Evolutionary conservation across 2,797 vertebrate species (phyloP).

Genomic region (Squalus acanthias): DNA sequence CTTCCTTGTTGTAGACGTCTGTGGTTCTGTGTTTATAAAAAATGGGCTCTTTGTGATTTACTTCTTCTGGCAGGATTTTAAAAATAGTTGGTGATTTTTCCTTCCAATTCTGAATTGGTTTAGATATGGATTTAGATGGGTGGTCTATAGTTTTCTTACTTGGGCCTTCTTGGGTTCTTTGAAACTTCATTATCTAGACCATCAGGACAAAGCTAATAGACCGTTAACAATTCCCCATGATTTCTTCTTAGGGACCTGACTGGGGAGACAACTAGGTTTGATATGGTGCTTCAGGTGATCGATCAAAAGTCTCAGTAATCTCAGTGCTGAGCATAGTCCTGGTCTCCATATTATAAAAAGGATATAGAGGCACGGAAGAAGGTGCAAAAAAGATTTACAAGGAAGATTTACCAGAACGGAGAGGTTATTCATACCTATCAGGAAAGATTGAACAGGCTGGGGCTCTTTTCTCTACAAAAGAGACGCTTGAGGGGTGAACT

Average conservation of each 20-base stretch:
- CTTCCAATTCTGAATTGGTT: background rate
- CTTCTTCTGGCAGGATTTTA: background rate
- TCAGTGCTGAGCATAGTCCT: background rate
- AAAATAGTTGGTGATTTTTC: background rate
- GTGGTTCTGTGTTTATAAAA: background rate
- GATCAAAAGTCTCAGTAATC: background rate
- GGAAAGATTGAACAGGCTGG: background rate
- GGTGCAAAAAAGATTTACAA: background rate
- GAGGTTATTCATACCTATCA: background rate
- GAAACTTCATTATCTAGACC: background rate
- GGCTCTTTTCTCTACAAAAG: background rate
- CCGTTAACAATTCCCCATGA: background rate
- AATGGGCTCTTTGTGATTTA: background rate
- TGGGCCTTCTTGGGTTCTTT: background rate
- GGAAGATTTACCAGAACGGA: background rate
- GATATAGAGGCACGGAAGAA: background rate
- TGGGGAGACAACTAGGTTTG: too few relatives aligned
- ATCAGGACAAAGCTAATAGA: background rate
- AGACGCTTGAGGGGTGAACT: background rate
- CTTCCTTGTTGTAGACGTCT: background rate
- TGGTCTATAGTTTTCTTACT: background rate
- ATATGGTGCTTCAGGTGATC: background rate
- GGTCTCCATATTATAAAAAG: background rate
- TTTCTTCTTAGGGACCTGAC: too few relatives aligned
- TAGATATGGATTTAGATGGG: background rate